Evolutionary conservation across 2,797 vertebrate genomes (phyloP).

Genomic region (Odontamblyopus lacepedii): DNA sequence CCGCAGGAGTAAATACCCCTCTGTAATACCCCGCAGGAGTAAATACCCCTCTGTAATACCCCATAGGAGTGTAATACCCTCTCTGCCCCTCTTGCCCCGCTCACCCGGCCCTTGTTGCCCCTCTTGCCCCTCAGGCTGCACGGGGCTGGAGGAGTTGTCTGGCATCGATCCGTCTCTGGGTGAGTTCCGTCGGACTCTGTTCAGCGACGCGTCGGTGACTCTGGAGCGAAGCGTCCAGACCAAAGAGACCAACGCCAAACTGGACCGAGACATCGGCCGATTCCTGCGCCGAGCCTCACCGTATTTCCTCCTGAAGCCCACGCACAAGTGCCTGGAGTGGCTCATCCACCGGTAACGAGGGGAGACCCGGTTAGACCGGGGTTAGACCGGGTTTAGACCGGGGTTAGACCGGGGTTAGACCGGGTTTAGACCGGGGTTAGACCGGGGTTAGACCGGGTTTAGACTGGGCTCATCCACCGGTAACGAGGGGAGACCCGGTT

Average conservation of each 20-base stretch:
- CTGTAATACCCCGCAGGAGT: too few relatives aligned
- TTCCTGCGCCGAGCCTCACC: slow-evolving; percentile 91
- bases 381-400: too few relatives aligned
- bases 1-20: too few relatives aligned
- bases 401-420: too few relatives aligned
- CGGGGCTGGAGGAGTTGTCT: slow-evolving; percentile 91
- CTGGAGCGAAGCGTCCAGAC: slow-evolving; percentile 92
- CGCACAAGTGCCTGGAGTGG: slow-evolving; percentile 98
- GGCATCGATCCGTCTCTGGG: slow-evolving; percentile 88
- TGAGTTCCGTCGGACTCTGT: slow-evolving; percentile 87
- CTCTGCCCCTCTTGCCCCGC: neutral
- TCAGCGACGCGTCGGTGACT: slow-evolving; percentile 83
- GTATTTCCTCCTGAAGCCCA: slow-evolving; percentile 94
- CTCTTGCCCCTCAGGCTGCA: slow-evolving; percentile 81
- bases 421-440: too few relatives aligned
- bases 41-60: neutral
- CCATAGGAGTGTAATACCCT: neutral
- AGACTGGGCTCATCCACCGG: too few relatives aligned
- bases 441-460: too few relatives aligned
- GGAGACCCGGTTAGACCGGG: too few relatives aligned
- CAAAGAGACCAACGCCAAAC: slow-evolving; percentile 87
- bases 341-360: slow-evolving; percentile 88
- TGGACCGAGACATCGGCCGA: slow-evolving; percentile 84
- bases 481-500: too few relatives aligned
- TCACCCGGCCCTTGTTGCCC: fast-evolving